Base-by-base conservation (phyloP, 2,113 vertebrate genomes). In the Chaenocephalus aceratus region DNA sequence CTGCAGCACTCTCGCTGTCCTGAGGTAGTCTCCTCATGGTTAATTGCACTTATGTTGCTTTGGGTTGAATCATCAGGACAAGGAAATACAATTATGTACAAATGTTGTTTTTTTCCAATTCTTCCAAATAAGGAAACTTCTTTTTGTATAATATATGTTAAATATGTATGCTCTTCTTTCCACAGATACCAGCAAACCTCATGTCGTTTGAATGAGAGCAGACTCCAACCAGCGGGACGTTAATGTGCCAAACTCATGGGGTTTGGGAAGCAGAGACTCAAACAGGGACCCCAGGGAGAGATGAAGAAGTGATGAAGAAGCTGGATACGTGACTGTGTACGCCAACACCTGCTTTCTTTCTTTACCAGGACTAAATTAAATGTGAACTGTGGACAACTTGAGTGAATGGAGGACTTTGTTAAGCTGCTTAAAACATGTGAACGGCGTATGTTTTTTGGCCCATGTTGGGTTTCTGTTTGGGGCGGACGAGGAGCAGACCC, bases 111-210 rank as follows among this genome's bases (percentile, higher is more conserved):
- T 69, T 64, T 8, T 10, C 15, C 18, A 30, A 13, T 56, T 70
- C 26, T 54, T 52, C 4, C 3, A 30, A 30, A 30, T 30, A 30
- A 30, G 30, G 3, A 30, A 4, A 30, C 46, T 68, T 46, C 45
- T 14, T 26, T 26, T 2, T 2, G 2, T 30, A 0, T 30, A 30
- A 30, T 14, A 9, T 44, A 12, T 61, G n/a, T 15, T 57, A n/a
- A 16, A 58, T 68, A 16, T 70, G 9, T 85, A 13, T 51, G 59
- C 71, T 94, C 67, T 84, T 92, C 61, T 95, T 91, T 65, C 79
- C 36, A 74, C 86, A 98, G 97, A 96, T 96, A 92, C 97, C 97
- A 93, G 93, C 97, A 73, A 98, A 98, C 94, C 96, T 98, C 90
- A 98, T 98, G 97, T 97, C 97, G 46, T 98, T 98, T 18, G 97